Conservation (phyloP, 1,140 invertebrate genomes). For the Sycobia sp. region DNA sequence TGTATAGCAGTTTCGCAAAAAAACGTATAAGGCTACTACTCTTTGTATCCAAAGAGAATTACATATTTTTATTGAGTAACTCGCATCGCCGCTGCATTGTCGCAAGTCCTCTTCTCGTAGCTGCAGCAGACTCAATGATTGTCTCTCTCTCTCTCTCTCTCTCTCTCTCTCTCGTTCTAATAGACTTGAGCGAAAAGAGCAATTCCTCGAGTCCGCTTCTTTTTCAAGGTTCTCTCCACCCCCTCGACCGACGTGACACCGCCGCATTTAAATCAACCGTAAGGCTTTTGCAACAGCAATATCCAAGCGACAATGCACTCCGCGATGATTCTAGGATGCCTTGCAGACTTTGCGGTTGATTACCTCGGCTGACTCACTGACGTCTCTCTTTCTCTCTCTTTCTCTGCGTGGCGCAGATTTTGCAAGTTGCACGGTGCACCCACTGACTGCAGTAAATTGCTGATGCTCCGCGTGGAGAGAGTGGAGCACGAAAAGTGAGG, state of each 20-base stretch:
- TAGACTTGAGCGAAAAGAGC: no score
- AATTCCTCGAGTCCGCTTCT: no score
- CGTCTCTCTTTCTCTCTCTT: no score
- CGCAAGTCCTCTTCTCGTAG: slow-evolving; percentile 15
- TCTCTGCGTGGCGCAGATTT: background rate
- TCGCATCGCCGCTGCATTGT: slow-evolving; percentile 6
- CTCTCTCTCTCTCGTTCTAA: background rate
- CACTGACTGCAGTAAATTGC: background rate
- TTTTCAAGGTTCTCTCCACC: slow-evolving; percentile 22
- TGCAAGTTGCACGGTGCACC: background rate
- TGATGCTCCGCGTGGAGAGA: background rate
- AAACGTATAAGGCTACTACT: no score
- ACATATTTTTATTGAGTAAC: slow-evolving; percentile 15
- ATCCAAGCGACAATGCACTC: background rate
- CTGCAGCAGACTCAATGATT: background rate
- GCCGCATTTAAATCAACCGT: slow-evolving; percentile 17
- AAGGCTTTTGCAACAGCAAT: slow-evolving; percentile 16
- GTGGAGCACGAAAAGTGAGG: background rate
- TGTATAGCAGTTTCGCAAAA: no score
- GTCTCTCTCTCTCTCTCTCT: background rate
- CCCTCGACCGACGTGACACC: no score
- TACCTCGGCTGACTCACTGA: slow-evolving; percentile 23
- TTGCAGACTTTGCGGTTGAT: slow-evolving; percentile 19
- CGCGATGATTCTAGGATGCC: slow-evolving; percentile 25
- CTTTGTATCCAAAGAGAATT: no score